Evolutionary conservation across 2,888 invertebrate genomes (phyloP).

Genomic region (Sisyra terminalis): DNA sequence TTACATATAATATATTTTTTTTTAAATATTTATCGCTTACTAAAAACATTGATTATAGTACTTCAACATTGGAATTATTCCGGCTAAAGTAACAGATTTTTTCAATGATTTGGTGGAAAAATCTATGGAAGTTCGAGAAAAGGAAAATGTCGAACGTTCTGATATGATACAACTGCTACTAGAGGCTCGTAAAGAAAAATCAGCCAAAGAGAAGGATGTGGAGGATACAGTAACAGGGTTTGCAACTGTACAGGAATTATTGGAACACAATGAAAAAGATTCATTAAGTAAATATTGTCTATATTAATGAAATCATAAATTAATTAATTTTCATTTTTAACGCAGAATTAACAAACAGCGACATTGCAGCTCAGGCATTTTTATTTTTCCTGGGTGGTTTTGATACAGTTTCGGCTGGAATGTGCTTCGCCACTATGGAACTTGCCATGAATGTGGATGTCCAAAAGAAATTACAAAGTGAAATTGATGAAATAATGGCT

Average conservation of each 20-base stretch:
- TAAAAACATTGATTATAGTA: neutral
- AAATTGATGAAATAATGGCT: conserved; percentile 13
- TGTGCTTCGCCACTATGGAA: conserved; percentile 14
- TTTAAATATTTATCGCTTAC: neutral
- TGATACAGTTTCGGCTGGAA: conserved; percentile 13
- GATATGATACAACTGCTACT: too few relatives aligned
- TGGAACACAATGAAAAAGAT: neutral
- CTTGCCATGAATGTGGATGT: conserved; percentile 15
- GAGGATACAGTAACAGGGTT: too few relatives aligned
- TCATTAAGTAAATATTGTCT: neutral
- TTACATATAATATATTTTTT: conserved; percentile 8
- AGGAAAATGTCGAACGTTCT: too few relatives aligned
- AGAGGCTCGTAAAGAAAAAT: too few relatives aligned
- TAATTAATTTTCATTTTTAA: neutral
- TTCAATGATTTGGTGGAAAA: too few relatives aligned
- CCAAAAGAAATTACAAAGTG: conserved; percentile 12
- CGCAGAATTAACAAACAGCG: conserved; percentile 4
- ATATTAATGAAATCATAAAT: neutral
- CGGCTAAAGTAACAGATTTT: too few relatives aligned
- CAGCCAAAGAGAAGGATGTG: too few relatives aligned
- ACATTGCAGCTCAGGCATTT: conserved; percentile 15
- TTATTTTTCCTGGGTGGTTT: conserved; percentile 16
- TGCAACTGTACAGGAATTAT: too few relatives aligned
- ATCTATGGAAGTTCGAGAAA: too few relatives aligned
- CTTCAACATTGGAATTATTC: too few relatives aligned